Conservation (phyloP, 2,113 vertebrate species). For the Ptilorrhoa leucosticta region DNA sequence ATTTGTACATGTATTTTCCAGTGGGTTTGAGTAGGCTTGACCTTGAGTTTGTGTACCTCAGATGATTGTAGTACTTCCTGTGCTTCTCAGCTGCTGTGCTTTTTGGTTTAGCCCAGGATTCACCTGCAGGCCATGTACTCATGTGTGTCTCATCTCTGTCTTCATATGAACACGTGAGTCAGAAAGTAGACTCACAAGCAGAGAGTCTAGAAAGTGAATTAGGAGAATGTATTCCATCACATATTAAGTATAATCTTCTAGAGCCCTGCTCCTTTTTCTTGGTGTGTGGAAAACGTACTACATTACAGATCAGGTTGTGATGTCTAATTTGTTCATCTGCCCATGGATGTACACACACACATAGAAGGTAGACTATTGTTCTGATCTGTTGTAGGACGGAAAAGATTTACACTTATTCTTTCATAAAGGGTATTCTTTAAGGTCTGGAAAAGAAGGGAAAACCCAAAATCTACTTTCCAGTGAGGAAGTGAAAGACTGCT, state of each 20-base stretch:
- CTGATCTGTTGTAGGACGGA: background rate
- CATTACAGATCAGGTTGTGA: background rate
- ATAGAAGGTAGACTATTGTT: background rate
- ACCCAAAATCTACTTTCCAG: background rate
- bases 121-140: background rate
- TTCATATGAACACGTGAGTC: rapidly evolving
- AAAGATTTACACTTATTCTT: background rate
- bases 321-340: background rate
- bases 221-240: background rate
- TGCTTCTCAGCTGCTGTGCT: background rate
- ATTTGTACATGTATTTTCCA: background rate
- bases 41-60: background rate
- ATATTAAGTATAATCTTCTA: background rate
- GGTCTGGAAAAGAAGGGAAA: background rate
- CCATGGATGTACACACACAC: rapidly evolving
- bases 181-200: background rate
- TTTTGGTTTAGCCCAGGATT: background rate
- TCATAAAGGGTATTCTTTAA: background rate
- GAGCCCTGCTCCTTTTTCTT: background rate
- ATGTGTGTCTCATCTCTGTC: background rate
- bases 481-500: background rate
- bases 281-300: rapidly evolving
- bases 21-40: background rate
- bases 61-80: background rate
- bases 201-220: background rate